Percentiles rank a stretch among this genome's conserved stretches.
Evolutionary conservation across 2,113 vertebrate genomes (phyloP).

Genomic region (Phalacrocorax carbo): DNA sequence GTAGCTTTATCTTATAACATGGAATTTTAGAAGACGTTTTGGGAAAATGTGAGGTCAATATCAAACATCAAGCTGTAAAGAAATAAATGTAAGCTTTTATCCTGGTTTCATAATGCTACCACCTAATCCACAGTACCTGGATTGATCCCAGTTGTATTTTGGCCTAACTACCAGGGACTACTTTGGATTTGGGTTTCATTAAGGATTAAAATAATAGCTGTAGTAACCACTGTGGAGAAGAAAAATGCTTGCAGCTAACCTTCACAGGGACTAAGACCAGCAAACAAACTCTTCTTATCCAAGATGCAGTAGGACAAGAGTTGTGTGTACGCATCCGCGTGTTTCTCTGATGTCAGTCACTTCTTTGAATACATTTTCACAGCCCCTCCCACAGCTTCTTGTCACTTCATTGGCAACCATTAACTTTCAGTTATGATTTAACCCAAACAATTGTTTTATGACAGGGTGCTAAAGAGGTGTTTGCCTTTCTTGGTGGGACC

Average conservation of each 20-base stretch:
- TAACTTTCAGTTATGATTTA: background rate
- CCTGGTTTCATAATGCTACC: background rate
- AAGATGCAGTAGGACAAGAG: background rate
- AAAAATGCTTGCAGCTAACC: background rate
- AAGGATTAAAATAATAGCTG: background rate
- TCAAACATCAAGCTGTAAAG: background rate
- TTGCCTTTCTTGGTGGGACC: background rate
- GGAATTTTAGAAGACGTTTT: background rate
- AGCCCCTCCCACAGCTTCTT: background rate
- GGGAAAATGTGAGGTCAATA: background rate
- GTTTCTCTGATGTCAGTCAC: background rate
- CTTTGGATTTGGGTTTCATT: background rate
- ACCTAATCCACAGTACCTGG: background rate
- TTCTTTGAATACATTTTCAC: background rate
- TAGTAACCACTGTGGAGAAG: background rate
- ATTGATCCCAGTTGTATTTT: background rate
- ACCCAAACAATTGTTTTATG: background rate
- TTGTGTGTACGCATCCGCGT: accelerated
- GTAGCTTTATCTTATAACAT: background rate
- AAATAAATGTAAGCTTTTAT: background rate
- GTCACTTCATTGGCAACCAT: background rate
- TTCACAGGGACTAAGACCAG: background rate
- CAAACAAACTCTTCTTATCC: background rate
- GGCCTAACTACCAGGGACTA: background rate
- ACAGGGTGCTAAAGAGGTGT: background rate